Evolutionary conservation across 2,113 vertebrate species (phyloP).

Genomic region (Lepus europaeus): DNA sequence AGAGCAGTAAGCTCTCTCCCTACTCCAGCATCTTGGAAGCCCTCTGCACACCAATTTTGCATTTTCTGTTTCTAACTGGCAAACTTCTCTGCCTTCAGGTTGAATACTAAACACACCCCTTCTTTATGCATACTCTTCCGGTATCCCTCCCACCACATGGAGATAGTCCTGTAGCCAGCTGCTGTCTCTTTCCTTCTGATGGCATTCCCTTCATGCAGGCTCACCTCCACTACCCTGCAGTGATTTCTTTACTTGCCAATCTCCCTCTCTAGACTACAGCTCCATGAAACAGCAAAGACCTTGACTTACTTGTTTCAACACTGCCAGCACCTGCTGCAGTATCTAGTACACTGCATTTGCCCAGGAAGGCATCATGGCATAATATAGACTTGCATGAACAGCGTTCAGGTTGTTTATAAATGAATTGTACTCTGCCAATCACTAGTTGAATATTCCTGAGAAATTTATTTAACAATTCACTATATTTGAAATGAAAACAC

Average conservation of each 20-base stretch:
- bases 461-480: neutral
- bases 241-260: too few relatives aligned
- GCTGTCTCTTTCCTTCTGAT: neutral
- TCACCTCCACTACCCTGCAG: neutral
- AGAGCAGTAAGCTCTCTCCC: too few relatives aligned
- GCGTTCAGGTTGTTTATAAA: neutral
- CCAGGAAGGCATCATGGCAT: neutral
- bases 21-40: too few relatives aligned
- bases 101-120: neutral
- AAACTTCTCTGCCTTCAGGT: neutral
- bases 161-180: neutral
- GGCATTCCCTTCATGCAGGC: neutral
- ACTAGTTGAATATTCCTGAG: neutral
- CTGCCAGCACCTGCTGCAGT: neutral
- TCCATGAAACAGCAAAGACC: neutral
- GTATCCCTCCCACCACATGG: neutral
- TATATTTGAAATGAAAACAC: constrained; percentile 5
- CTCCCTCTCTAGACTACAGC: neutral
- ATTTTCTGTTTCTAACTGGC: neutral
- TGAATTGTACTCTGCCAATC: neutral
- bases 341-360: neutral
- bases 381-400: neutral
- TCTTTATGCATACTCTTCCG: neutral
- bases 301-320: neutral
- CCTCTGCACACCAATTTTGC: neutral